Evolutionary conservation across 2,888 invertebrate species (phyloP).

Genomic region (Drosophila heteroneura): DNA sequence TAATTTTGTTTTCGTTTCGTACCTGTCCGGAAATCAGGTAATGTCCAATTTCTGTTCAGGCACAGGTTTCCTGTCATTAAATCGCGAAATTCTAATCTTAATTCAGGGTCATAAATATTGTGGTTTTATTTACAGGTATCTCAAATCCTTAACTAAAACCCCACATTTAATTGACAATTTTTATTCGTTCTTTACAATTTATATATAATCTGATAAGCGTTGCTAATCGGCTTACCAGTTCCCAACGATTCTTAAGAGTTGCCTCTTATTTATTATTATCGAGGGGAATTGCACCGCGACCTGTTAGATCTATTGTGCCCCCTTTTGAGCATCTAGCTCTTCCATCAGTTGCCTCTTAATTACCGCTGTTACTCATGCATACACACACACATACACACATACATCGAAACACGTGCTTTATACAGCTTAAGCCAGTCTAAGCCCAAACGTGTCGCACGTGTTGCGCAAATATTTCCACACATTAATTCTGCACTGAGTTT

Average conservation of each 20-base stretch:
- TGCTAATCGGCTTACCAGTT: conserved; percentile 32
- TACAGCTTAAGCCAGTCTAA: conserved; percentile 34
- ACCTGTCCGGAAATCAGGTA: too few relatives aligned
- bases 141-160: not conserved
- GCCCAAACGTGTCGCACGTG: conserved; percentile 43
- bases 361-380: conserved; percentile 20
- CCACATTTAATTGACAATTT: conserved; percentile 7
- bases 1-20: not conserved
- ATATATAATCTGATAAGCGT: conserved; percentile 3
- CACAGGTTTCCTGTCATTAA: too few relatives aligned
- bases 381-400: not conserved
- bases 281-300: too few relatives aligned
- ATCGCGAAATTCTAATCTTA: too few relatives aligned
- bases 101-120: not conserved
- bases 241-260: conserved; percentile 10
- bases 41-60: too few relatives aligned
- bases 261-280: conserved; percentile 11
- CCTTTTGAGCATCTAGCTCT: too few relatives aligned
- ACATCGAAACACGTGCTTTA: not conserved
- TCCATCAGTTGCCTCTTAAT: conserved; percentile 25
- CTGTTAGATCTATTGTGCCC: too few relatives aligned
- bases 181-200: not conserved
- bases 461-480: conserved; percentile 40
- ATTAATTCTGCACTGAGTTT: conserved; percentile 39
- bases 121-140: not conserved